phyloP scores from a whole-genome alignment of 2,888 invertebrate genomes.

The Anorthoa munda region DNA sequence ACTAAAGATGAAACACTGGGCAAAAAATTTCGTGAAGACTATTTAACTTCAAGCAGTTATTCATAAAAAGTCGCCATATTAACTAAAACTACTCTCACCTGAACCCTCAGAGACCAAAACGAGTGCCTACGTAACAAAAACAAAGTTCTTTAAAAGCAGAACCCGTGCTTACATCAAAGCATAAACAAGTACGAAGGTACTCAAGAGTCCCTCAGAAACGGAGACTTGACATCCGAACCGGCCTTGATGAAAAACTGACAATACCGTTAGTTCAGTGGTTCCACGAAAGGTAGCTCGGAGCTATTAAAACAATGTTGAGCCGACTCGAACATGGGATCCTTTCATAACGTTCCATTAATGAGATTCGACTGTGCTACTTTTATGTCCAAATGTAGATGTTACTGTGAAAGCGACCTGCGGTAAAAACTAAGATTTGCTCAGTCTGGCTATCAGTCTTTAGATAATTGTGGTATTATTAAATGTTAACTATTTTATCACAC shows the following conservation, averaged over 20 bases:
- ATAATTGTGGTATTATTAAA: too few species aligned
- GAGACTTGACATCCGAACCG: slow-evolving; percentile 6
- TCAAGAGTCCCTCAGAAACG: neutral
- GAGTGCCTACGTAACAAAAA: neutral
- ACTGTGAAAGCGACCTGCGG: neutral
- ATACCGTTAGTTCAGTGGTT: slow-evolving; percentile 17
- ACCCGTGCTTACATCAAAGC: neutral
- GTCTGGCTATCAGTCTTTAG: too few species aligned
- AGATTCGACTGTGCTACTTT: neutral
- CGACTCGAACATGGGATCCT: neutral
- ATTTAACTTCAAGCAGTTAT: neutral
- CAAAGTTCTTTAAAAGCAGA: neutral
- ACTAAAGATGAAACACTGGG: neutral
- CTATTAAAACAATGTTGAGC: slow-evolving; percentile 30
- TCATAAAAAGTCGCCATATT: neutral
- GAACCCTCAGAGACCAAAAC: neutral
- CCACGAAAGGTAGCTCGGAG: slow-evolving; percentile 14
- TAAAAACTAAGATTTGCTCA: neutral
- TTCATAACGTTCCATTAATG: slow-evolving; percentile 8
- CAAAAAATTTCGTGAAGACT: neutral
- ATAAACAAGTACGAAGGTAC: slow-evolving; percentile 12
- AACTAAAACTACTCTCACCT: neutral
- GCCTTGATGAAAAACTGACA: slow-evolving; percentile 1
- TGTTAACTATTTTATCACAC: too few species aligned
- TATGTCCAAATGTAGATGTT: neutral